Evolutionary conservation across 2,797 vertebrate genomes (phyloP).

Genomic region (Lemur catta): DNA sequence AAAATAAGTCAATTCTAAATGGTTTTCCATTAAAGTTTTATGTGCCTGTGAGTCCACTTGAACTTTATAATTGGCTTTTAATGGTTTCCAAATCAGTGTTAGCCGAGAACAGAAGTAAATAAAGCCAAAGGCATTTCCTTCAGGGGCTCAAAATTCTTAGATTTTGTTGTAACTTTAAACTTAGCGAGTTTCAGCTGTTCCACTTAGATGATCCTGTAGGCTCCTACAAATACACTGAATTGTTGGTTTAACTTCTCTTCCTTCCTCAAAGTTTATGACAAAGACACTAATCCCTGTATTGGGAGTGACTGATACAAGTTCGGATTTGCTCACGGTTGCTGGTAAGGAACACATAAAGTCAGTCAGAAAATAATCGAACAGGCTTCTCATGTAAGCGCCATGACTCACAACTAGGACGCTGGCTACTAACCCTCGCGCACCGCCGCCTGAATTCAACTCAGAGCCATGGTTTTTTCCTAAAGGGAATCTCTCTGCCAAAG

Average conservation of each 20-base stretch:
- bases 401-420: constrained; percentile 94
- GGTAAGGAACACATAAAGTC: constrained; percentile 89
- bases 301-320: constrained; percentile 90
- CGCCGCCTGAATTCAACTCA: constrained; percentile 17
- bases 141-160: neutral
- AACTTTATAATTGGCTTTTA: neutral
- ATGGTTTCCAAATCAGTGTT: neutral
- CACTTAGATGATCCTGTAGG: constrained; percentile 89
- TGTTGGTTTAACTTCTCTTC: constrained; percentile 72
- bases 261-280: constrained; percentile 84
- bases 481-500: constrained; percentile 70
- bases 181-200: neutral
- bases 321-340: constrained; percentile 84
- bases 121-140: neutral
- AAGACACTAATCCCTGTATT: constrained; percentile 95
- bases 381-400: constrained; percentile 93
- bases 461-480: constrained; percentile 62
- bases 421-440: constrained; percentile 74
- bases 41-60: neutral
- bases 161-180: neutral
- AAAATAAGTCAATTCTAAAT: neutral
- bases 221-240: constrained; percentile 92
- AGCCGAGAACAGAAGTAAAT: neutral
- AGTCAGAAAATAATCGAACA: constrained; percentile 90
- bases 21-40: constrained; percentile 1